These are phyloP conservation scores for Gallinago jamesoni DNA, from an alignment of 2,113 vertebrate species.

Conservation along the genomic window DNA sequence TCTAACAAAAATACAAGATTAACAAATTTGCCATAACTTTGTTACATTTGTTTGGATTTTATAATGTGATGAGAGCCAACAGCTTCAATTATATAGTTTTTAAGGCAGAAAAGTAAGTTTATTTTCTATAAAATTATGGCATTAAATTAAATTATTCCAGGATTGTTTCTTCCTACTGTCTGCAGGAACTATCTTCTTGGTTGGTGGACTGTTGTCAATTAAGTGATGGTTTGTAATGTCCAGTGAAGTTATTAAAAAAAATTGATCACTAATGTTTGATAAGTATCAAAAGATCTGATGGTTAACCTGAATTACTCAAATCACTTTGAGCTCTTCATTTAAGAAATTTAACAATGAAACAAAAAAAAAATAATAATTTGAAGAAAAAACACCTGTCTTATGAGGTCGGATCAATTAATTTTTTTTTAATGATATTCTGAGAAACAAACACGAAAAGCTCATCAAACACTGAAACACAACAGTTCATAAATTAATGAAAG, in stretches of 20 bases:
- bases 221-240: not conserved
- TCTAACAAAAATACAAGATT: not conserved
- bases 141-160: not conserved
- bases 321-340: not conserved
- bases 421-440: not conserved
- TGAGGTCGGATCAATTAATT: accelerated
- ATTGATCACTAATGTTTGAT: not conserved
- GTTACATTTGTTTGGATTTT: not conserved
- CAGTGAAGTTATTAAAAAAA: not conserved
- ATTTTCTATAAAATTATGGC: accelerated
- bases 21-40: not conserved
- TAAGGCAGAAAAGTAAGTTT: not conserved
- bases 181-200: not conserved
- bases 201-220: not conserved
- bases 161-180: not conserved
- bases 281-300: not conserved
- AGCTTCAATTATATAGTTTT: not conserved
- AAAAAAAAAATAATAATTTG: not conserved
- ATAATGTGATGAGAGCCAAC: not conserved
- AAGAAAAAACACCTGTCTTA: not conserved
- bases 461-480: not conserved
- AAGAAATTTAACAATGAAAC: not conserved
- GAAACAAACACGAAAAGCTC: not conserved
- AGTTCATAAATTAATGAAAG: accelerated
- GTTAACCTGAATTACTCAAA: not conserved